Conservation (phyloP, 2,888 invertebrate species). For the Matsumyia berberina region DNA sequence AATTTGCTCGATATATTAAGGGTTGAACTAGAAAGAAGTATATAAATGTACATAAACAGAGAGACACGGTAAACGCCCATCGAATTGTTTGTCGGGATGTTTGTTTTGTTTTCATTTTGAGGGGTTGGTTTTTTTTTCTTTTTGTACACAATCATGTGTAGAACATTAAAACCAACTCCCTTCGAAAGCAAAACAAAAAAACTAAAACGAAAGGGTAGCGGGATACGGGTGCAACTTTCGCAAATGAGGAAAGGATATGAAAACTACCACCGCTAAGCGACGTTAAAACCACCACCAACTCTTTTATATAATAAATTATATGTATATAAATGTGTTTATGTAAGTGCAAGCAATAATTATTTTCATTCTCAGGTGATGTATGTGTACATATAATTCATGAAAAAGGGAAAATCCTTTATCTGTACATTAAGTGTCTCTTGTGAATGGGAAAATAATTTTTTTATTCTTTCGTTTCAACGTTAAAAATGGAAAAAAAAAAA, state of each 20-base stretch:
- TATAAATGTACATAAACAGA: not conserved
- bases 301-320: constrained; percentile 21
- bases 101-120: constrained; percentile 13
- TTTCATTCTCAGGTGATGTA: constrained; percentile 55
- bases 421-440: constrained; percentile 38
- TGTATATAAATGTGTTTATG: constrained; percentile 10
- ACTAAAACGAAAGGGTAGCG: constrained; percentile 30
- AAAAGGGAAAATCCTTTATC: constrained; percentile 1
- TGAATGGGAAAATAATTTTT: constrained; percentile 12
- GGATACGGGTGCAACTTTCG: constrained; percentile 27
- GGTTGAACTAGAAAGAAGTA: constrained; percentile 6
- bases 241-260: constrained; percentile 15
- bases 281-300: constrained; percentile 41
- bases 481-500: constrained; percentile 9
- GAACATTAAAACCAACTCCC: constrained; percentile 13
- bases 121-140: constrained; percentile 15
- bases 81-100: constrained; percentile 37
- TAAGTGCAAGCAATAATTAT: constrained; percentile 47
- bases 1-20: constrained; percentile 23
- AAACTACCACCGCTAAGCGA: constrained; percentile 52
- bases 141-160: not conserved
- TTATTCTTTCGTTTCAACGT: constrained; percentile 16
- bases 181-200: not conserved
- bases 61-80: constrained; percentile 58
- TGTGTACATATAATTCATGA: not conserved